These are phyloP conservation scores for Eudasyphora cyanicolor DNA, from an alignment of 2,888 invertebrate genomes.

Conservation along the genomic window DNA sequence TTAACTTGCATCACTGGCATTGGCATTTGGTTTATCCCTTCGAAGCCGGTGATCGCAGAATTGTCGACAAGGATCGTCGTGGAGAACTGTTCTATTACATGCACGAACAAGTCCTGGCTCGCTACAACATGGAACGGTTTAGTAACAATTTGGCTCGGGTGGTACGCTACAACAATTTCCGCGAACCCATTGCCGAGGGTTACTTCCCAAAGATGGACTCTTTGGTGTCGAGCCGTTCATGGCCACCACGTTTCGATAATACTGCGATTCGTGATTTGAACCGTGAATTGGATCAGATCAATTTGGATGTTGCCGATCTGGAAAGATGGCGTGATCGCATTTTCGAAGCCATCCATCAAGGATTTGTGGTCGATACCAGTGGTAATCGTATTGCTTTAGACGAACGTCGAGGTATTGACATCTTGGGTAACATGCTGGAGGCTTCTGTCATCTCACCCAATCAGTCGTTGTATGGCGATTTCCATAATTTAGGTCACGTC, in stretches of 20 bases:
- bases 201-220: slow-evolving; percentile 93
- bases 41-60: slow-evolving; percentile 82
- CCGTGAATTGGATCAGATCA: slow-evolving; percentile 85
- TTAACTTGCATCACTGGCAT: slow-evolving; percentile 82
- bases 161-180: slow-evolving; percentile 84
- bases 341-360: slow-evolving; percentile 85
- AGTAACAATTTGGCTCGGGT: slow-evolving; percentile 86
- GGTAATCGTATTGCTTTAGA: slow-evolving; percentile 83
- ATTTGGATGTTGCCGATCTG: slow-evolving; percentile 85
- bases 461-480: slow-evolving; percentile 86
- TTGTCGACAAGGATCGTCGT: slow-evolving; percentile 84
- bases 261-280: slow-evolving; percentile 83
- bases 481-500: slow-evolving; percentile 92
- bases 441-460: slow-evolving; percentile 86
- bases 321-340: slow-evolving; percentile 89
- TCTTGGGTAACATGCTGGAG: slow-evolving; percentile 90
- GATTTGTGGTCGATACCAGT: slow-evolving; percentile 82
- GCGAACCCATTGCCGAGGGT: slow-evolving; percentile 87
- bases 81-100: slow-evolving; percentile 91
- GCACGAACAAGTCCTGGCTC: slow-evolving; percentile 81
- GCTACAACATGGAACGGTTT: slow-evolving; percentile 89
- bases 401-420: slow-evolving; percentile 87
- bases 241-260: slow-evolving; percentile 84
- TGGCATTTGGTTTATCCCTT: slow-evolving; percentile 87
- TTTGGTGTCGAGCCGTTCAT: slow-evolving; percentile 86